A percentile compares a stretch with the other conserved stretches of the same genome.
Conservation (phyloP, 2,888 invertebrate species). For the Dorcus parallelipipedus region DNA sequence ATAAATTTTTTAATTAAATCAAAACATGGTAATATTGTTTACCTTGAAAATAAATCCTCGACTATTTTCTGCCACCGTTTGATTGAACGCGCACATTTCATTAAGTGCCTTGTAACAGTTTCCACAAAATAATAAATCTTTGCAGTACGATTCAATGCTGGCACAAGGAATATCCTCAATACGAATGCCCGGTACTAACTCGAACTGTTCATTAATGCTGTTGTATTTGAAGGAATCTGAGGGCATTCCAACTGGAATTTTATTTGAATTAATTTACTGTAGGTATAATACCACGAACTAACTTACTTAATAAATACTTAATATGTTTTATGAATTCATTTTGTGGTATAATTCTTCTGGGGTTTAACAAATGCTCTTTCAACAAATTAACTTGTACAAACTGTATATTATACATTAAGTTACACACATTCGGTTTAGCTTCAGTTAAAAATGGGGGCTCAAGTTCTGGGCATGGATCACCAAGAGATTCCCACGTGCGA, state of each 20-base stretch:
- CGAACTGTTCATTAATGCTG: conserved; percentile 31
- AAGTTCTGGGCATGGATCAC: conserved; percentile 38
- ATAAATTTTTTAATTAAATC: too few relatives aligned
- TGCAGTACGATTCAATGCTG: conserved; percentile 35
- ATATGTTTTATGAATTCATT: conserved; percentile 37
- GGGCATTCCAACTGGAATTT: conserved; percentile 42
- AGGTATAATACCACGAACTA: background rate
- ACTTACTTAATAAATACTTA: conserved; percentile 37
- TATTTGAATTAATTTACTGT: background rate
- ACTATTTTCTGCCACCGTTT: conserved; percentile 22
- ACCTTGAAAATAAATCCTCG: conserved; percentile 44
- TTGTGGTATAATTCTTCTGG: conserved; percentile 18
- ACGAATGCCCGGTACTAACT: conserved; percentile 33
- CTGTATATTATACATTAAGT: conserved; percentile 39
- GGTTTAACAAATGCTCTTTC: background rate
- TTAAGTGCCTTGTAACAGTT: conserved; percentile 42
- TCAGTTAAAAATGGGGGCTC: conserved; percentile 44
- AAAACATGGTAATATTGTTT: conserved; percentile 1
- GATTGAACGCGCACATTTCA: conserved; percentile 28
- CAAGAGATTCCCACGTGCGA: conserved; percentile 43
- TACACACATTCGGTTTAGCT: conserved; percentile 35
- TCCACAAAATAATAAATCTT: conserved; percentile 39
- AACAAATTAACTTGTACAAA: conserved; percentile 14
- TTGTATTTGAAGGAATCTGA: conserved; percentile 39
- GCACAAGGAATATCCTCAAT: conserved; percentile 38